A percentile compares a stretch with the other conserved stretches of the same genome.
These are phyloP conservation scores for Acanthosepion pharaonis DNA, from an alignment of 2,888 invertebrate genomes.

Conservation along the genomic window DNA sequence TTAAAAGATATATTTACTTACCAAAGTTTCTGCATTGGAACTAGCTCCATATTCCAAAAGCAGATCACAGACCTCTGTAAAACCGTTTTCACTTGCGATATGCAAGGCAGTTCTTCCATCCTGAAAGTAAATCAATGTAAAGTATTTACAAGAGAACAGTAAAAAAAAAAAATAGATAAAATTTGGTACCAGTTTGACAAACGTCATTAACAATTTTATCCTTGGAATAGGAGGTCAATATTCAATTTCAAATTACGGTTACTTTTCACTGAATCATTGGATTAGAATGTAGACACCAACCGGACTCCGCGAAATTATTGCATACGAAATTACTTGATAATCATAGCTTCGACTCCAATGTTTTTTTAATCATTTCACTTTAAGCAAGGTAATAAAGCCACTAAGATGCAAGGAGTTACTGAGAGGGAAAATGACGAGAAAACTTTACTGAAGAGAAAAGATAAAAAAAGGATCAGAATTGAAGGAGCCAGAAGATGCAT, in stretches of 20 bases:
- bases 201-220: background rate
- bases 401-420: too few species aligned
- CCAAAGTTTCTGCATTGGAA: slow-evolving; percentile 72
- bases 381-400: too few species aligned
- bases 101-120: slow-evolving; percentile 82
- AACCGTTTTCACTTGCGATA: slow-evolving; percentile 78
- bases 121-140: slow-evolving; percentile 70
- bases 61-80: slow-evolving; percentile 71
- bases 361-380: too few species aligned
- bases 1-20: slow-evolving; percentile 58
- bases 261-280: too few species aligned
- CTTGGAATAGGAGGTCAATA: background rate
- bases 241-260: background rate
- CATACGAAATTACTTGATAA: too few species aligned
- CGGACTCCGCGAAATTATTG: too few species aligned
- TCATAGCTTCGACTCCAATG: too few species aligned
- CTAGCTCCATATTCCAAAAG: slow-evolving; percentile 72
- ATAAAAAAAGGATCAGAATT: too few species aligned
- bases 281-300: too few species aligned
- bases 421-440: too few species aligned
- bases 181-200: background rate
- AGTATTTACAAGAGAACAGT: background rate
- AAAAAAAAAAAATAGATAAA: background rate
- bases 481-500: too few species aligned
- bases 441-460: too few species aligned